Evolutionary conservation across 2,888 invertebrate species (phyloP), one percentile per base, ranked within the genome.

Genomic region (Rhingia campestris): DNA sequence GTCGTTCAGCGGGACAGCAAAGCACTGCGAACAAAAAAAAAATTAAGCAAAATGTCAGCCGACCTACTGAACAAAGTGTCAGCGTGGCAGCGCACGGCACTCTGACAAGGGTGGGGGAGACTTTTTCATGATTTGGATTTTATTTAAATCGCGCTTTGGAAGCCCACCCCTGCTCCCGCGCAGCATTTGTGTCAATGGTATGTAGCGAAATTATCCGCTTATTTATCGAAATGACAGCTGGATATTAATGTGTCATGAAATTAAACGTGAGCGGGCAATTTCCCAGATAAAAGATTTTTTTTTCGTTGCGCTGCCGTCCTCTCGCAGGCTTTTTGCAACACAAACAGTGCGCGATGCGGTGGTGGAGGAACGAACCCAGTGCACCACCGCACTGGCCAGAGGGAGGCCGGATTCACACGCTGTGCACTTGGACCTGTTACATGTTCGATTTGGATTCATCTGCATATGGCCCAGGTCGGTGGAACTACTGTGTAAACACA

Each of bases 181-280:
- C 70, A 69, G 69, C 79, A 84, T 84, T 74, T 79, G 84, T 84
- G 84, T 79, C 84, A 84, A 84, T 84, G 84, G 84, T 74, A 72
- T 84, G 80, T 80, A 80, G 84, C 64, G 74, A 85, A 87, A 87
- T 86, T 87, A 87, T 85, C 82, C 86, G 87, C 87, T 86, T 87
- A 87, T 87, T 87, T 87, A 87, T 87, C 86, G 86, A 80, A 86
- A 86, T 86, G 87, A 87, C 87, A 86, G 87, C 86, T 86, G 86
- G 85, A 87, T 87, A 87, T 87, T 87, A 87, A 87, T 86, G 86
- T 86, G 87, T 87, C 87, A 87, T 86, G 86, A 86, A 87, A 87
- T 87, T 87, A 87, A 87, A 86, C 86, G 86, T 86, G 85, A 86
- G 85, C 86, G 86, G 72, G 74, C 86, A 86, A 86, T 86, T 86